Base-by-base conservation (phyloP, 2,888 invertebrate genomes). In the Xestia ashworthii region DNA sequence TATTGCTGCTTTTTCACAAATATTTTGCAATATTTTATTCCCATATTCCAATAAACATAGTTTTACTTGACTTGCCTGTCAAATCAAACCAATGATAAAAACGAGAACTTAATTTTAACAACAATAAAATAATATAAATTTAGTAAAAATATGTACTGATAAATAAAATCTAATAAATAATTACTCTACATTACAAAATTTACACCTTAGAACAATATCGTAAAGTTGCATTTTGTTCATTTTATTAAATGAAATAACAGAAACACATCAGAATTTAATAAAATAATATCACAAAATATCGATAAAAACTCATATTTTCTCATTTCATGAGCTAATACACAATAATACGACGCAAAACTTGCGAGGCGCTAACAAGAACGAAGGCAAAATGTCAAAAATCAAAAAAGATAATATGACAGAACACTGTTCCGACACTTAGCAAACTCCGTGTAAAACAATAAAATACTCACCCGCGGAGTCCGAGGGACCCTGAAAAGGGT, bases 401-500 rank as follows among this genome's bases (percentile, higher is more conserved):
- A 92, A 92, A 92, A 93, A 93, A 93, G 95, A 95, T 94, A 94
- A 93, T 94, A 93, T 96, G 96, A 95, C 95, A 96, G 95, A 94
- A 94, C 93, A 91, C 88, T 92, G 92, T 91, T 91, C 88, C 88
- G 92, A 93, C 92, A 93, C 92, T 94, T 91, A 88, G 91, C 87
- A 93, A 95, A 94, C 91, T 93, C 86, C 41, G 88, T 90, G 89
- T 93, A 94, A 94, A 94, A 93, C 87, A 91, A 90, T 91, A 94
- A 94, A 93, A 92, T 93, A 96, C 97, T 98, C 96, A 98, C 98
- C 98, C 95, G 98, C 97, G 92, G 98, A 97, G 95, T 98, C 98
- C 90, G 98, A 98, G 92, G 98, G 97, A 94, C 98, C 98, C 97
- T 98, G 98, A 96, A 98, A 98, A 94, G 98, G 97, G 97, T 98